Percentiles rank a stretch among this genome's conserved stretches.
Evolutionary conservation across 2,797 vertebrate species (phyloP).

Genomic region (Hypotaenidia philippensis): DNA sequence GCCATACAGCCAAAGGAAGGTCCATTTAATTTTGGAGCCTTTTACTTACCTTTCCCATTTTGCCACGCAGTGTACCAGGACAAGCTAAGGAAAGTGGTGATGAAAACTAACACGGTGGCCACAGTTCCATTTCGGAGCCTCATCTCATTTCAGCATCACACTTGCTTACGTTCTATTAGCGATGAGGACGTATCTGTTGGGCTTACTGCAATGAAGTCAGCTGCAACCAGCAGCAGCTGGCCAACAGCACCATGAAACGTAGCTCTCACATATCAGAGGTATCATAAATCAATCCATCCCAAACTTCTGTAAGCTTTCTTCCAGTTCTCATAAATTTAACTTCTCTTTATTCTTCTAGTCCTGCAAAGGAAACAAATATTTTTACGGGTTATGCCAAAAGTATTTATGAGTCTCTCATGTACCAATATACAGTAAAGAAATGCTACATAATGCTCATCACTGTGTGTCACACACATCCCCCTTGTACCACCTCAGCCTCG

Average conservation of each 20-base stretch:
- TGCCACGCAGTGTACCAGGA: constrained; percentile 99
- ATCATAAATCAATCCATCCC: constrained; percentile 23
- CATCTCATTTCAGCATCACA: constrained; percentile 99
- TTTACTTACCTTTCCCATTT: constrained; percentile 95
- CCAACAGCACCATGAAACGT: neutral
- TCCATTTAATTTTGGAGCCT: neutral
- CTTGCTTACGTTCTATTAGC: constrained; percentile 65
- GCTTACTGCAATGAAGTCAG: constrained; percentile 41
- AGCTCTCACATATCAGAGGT: constrained; percentile 55
- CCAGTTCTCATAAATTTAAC: neutral
- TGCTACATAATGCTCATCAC: neutral
- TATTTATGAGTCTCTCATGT: neutral
- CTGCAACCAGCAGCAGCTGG: constrained; percentile 25
- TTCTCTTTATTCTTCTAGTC: constrained; percentile 28
- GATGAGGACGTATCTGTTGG: constrained; percentile 3
- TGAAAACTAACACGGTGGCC: constrained; percentile 94
- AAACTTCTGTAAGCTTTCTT: neutral
- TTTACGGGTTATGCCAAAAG: constrained; percentile 4
- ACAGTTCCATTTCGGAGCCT: constrained; percentile 99
- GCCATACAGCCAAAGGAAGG: fast-evolving
- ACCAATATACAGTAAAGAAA: neutral
- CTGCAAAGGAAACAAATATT: constrained; percentile 45
- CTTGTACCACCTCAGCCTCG: neutral
- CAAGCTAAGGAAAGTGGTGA: constrained; percentile 97
- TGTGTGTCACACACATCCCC: neutral